Evolutionary conservation across 2,888 invertebrate genomes (phyloP).

Genomic region (Ellobium chinense): DNA sequence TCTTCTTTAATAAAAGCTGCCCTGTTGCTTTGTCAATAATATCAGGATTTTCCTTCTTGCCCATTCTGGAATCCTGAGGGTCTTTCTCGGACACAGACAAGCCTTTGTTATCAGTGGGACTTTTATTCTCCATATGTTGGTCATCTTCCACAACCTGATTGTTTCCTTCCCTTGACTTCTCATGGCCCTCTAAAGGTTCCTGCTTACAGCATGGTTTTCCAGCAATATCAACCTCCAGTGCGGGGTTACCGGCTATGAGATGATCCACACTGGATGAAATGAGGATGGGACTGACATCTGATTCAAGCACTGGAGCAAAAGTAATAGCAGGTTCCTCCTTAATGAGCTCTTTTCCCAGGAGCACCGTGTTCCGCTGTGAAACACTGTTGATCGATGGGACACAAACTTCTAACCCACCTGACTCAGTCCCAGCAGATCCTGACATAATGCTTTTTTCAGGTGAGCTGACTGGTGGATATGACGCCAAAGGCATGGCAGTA

Average conservation of each 20-base stretch:
- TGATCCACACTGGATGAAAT: constrained; percentile 27
- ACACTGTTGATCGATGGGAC: neutral
- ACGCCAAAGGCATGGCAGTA: too few species aligned
- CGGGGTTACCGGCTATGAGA: constrained; percentile 15
- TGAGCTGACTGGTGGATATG: too few species aligned
- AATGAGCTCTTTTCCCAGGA: neutral
- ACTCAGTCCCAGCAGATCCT: too few species aligned
- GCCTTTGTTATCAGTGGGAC: too few species aligned
- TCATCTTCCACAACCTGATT: neutral
- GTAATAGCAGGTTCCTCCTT: neutral
- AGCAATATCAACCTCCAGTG: constrained; percentile 38
- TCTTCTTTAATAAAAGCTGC: constrained; percentile 27
- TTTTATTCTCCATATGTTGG: neutral
- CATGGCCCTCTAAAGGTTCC: neutral
- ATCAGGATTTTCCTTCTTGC: neutral
- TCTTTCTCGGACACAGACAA: too few species aligned
- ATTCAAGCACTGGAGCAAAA: neutral
- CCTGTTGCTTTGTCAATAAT: constrained; percentile 30
- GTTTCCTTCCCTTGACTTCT: too few species aligned
- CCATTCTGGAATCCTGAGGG: too few species aligned
- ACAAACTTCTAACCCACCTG: constrained; percentile 11
- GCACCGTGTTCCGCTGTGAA: neutral
- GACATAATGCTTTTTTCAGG: too few species aligned
- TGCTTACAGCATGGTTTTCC: constrained; percentile 21
- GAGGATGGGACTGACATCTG: constrained; percentile 3